Evolutionary conservation across 1,140 invertebrate genomes (phyloP), one percentile per base, ranked within the genome.

Genomic region (Philaenus spumarius): DNA sequence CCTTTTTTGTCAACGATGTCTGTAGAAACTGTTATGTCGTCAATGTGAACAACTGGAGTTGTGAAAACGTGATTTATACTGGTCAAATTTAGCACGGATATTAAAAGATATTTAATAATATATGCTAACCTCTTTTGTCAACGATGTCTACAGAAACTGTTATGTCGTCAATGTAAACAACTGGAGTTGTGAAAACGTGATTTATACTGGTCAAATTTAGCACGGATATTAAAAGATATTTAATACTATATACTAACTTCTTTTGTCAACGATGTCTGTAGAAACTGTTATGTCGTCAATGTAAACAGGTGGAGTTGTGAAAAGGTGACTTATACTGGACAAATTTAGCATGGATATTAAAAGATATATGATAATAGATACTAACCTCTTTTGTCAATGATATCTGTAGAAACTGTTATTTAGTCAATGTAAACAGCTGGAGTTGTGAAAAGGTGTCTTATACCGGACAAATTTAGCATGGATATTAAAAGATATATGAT

Each of bases 401-500:
- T 70, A 58, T 81, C 78, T 0, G 91, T 94, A 39, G 78, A 80
- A 17, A 95, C 78, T 12, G 84, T 84, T 23, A 97, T 84, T 68
- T 97, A 93, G 65, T 92, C 84, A 23, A 97, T 85, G 68, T 87
- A 93, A 0, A 80, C 74, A 46, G 77, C 76, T 5, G 93, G 94
- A n/a, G 90, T 94, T 1, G 91, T 88, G 69, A 94, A 93, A 7
- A 98, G 67, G 64, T 86, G n/a, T n/a, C n/a, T n/a, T n/a, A n/a
- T n/a, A n/a, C n/a, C n/a, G n/a, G n/a, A n/a, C n/a, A n/a, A n/a
- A n/a, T n/a, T n/a, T n/a, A n/a, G n/a, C n/a, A n/a, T n/a, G n/a
- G n/a, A n/a, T n/a, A n/a, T n/a, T n/a, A n/a, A n/a, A n/a, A n/a
- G n/a, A n/a, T n/a, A n/a, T n/a, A n/a, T n/a, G n/a, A n/a, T n/a